Evolutionary conservation across 2,888 invertebrate genomes (phyloP).

Genomic region (Melieria crassipennis): DNA sequence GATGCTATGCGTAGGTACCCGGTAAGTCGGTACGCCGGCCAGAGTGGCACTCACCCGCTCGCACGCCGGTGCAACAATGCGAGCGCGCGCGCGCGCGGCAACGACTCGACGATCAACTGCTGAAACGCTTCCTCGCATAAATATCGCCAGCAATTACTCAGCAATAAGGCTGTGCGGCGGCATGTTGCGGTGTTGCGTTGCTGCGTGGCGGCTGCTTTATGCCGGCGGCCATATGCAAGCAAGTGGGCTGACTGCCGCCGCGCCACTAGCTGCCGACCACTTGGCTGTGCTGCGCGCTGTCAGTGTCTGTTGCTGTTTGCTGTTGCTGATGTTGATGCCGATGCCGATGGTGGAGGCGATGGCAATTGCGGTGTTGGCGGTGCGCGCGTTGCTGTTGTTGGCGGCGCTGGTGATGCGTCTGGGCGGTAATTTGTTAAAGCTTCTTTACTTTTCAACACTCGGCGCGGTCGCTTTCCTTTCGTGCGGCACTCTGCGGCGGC

Average conservation of each 20-base stretch:
- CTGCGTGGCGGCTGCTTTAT: constrained; percentile 17
- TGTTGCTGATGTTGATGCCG: background rate
- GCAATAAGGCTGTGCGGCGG: constrained; percentile 57
- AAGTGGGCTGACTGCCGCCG: constrained; percentile 21
- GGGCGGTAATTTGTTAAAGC: constrained; percentile 64
- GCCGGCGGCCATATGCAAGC: constrained; percentile 7
- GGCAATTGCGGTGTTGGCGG: constrained; percentile 17
- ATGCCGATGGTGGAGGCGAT: background rate
- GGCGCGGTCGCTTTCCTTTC: constrained; percentile 39
- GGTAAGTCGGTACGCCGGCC: constrained; percentile 6
- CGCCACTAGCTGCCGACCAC: constrained; percentile 22
- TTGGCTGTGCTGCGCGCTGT: constrained; percentile 14
- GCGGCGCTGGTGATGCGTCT: constrained; percentile 43
- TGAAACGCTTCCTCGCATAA: constrained; percentile 64
- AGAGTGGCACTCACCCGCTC: constrained; percentile 14
- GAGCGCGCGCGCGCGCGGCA: constrained; percentile 14
- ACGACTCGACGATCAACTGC: constrained; percentile 31
- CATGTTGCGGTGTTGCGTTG: constrained; percentile 25
- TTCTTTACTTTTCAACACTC: constrained; percentile 65
- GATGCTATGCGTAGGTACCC: constrained; percentile 56
- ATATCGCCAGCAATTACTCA: constrained; percentile 64
- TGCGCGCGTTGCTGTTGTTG: constrained; percentile 16
- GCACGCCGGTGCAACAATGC: constrained; percentile 40
- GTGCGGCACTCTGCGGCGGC: background rate
- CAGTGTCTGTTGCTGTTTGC: background rate